phyloP scores from a whole-genome alignment of 1,140 invertebrate species.

The Cecropterus lyciades region DNA sequence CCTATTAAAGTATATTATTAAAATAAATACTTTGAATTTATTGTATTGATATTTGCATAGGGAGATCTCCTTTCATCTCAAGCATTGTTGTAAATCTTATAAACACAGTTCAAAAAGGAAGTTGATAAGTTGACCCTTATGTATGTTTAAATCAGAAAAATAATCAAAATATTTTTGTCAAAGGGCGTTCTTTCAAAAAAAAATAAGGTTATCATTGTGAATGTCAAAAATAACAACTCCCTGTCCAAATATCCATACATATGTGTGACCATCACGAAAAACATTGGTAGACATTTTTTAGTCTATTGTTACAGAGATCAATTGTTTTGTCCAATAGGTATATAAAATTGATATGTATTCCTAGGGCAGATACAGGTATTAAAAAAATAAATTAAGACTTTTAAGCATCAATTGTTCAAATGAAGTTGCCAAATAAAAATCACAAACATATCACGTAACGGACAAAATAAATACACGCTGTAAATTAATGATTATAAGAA shows the following conservation, averaged over 20 bases:
- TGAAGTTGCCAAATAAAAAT: constrained; percentile 34
- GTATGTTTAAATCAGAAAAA: not conserved
- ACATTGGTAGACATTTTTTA: constrained; percentile 28
- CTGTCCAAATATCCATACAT: constrained; percentile 35
- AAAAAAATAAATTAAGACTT: constrained; percentile 31
- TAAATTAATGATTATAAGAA: constrained; percentile 20
- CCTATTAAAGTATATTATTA: constrained; percentile 16
- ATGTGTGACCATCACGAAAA: constrained; percentile 54
- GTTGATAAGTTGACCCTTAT: too few relatives aligned
- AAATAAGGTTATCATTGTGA: too few relatives aligned
- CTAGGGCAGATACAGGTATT: constrained; percentile 46
- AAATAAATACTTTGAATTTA: not conserved
- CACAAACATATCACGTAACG: constrained; percentile 28
- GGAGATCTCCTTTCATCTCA: not conserved
- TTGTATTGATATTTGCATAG: not conserved
- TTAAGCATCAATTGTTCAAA: constrained; percentile 21
- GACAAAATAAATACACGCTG: constrained; percentile 26
- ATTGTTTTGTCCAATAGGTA: constrained; percentile 51
- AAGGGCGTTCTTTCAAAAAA: too few relatives aligned
- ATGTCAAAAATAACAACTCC: constrained; percentile 5
- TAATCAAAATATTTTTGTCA: not conserved
- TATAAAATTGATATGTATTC: constrained; percentile 77
- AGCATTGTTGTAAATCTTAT: too few relatives aligned
- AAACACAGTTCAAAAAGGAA: too few relatives aligned
- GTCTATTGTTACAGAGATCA: constrained; percentile 61